phyloP scores from a whole-genome alignment of 2,797 vertebrate genomes.

The Acanthurus leucopareius region DNA sequence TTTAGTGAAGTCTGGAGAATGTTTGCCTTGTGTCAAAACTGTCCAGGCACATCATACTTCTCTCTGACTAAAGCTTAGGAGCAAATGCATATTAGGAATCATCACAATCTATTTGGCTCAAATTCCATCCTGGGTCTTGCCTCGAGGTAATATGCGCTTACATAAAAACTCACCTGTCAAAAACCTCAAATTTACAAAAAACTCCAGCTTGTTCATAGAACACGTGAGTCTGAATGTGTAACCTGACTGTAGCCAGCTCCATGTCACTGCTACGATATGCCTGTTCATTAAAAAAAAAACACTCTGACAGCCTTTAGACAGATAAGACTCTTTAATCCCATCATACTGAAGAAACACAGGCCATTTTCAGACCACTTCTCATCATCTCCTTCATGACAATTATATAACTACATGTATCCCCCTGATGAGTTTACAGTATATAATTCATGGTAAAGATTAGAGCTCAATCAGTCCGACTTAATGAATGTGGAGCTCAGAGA shows the following conservation, averaged over 20 bases:
- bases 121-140: slow-evolving; percentile 22
- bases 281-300: slow-evolving; percentile 16
- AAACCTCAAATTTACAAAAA: slow-evolving; percentile 21
- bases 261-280: slow-evolving; percentile 45
- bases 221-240: slow-evolving; percentile 55
- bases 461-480: slow-evolving; percentile 59
- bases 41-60: slow-evolving; percentile 42
- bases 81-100: slow-evolving; percentile 28
- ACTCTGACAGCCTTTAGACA: slow-evolving; percentile 27
- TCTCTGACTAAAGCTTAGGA: slow-evolving; percentile 20
- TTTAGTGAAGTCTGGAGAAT: slow-evolving; percentile 30
- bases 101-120: slow-evolving; percentile 54
- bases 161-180: slow-evolving; percentile 29
- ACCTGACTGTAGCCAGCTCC: slow-evolving; percentile 51
- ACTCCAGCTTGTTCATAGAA: slow-evolving; percentile 45
- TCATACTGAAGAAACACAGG: slow-evolving; percentile 31
- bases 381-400: slow-evolving; percentile 34
- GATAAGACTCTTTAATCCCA: slow-evolving; percentile 59
- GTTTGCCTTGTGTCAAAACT: slow-evolving; percentile 49
- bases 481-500: slow-evolving; percentile 51
- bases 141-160: slow-evolving; percentile 28
- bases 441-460: slow-evolving; percentile 55
- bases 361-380: slow-evolving; percentile 36
- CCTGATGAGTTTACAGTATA: slow-evolving; percentile 59
- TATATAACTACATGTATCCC: slow-evolving; percentile 50